phyloP scores from a whole-genome alignment of 2,888 invertebrate species.

The Pecten maximus region DNA sequence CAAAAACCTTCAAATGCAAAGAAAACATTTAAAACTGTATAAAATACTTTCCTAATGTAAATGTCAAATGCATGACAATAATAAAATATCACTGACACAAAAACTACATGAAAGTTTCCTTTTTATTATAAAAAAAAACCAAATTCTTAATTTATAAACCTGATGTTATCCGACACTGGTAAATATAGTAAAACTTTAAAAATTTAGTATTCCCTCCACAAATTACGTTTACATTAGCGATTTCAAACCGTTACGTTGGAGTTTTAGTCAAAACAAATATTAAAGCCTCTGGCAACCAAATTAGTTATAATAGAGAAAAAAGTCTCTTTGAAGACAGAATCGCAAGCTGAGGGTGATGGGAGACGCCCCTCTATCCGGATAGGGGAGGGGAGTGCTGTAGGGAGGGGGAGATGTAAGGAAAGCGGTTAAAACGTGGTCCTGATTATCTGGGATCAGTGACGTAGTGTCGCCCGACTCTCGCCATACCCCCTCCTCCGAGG shows the following conservation, averaged over 20 bases:
- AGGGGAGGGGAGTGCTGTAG: not conserved
- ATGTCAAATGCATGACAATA: no score
- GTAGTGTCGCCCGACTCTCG: not conserved
- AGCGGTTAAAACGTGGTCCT: not conserved
- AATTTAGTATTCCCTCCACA: not conserved
- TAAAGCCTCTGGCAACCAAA: not conserved
- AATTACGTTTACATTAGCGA: not conserved
- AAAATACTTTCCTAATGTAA: no score
- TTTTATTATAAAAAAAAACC: no score
- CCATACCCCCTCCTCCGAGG: not conserved
- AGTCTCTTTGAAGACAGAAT: not conserved
- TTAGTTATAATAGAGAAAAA: not conserved
- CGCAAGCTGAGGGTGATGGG: not conserved
- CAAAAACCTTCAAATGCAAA: no score
- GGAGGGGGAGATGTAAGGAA: not conserved
- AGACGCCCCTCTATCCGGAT: not conserved
- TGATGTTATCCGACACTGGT: no score
- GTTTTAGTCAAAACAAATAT: not conserved
- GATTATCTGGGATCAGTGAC: conserved; percentile 1
- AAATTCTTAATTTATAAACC: no score
- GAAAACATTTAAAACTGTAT: no score
- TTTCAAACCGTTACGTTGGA: not conserved
- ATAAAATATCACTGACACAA: no score
- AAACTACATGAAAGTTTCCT: no score
- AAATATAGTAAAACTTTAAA: not conserved